Base-by-base conservation (phyloP, 2,113 vertebrate species). In the Indri indri region DNA sequence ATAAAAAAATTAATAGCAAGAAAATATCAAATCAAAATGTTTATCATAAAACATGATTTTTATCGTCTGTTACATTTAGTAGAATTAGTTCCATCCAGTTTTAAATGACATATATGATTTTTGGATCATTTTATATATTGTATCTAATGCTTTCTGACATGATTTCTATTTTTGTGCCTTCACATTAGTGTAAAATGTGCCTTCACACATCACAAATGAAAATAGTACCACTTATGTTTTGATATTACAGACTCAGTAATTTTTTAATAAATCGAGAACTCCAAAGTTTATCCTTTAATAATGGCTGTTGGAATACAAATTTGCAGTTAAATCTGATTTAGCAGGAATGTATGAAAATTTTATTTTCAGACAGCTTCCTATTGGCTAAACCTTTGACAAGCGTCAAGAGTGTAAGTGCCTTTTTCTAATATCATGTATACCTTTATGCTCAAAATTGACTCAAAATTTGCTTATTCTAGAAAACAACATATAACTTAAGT, bases 381-480 rank as follows among this genome's bases (percentile, higher is more conserved):
- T 79, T 83, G 18, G 42, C 16, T 91, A 81, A 30, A 82, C 6
- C 25, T 84, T 88, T 57, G 6, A 85, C 54, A 86, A 92, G 3
- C 18, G 25, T 95, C 57, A 77, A 85, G 82, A 89, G 0, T 14
- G 40, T 0, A 6, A 91, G 95, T 94, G 73, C 14, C 68, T 91
- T 71, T 42, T 95, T 18, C 37, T 73, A 0, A 10, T 32, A 89
- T 95, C 95, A 94, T 94, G 27, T 61, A 88, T 1, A 80, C 70
- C 34, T 61, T 23, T 52, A 59, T 3, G 59, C 61, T 10, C 45
- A 25, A 32, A 37, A 88, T 40, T 59, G 61, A 16, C 20, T 88
- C 92, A 7, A 47, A 54, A 92, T 92, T 91, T 97, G 37, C 95
- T 97, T 94, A 82, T 57, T 96, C 57, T 22, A 82, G 94, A 79